Conservation (phyloP, 2,113 vertebrate species). For the Chloropsis cyanopogon region DNA sequence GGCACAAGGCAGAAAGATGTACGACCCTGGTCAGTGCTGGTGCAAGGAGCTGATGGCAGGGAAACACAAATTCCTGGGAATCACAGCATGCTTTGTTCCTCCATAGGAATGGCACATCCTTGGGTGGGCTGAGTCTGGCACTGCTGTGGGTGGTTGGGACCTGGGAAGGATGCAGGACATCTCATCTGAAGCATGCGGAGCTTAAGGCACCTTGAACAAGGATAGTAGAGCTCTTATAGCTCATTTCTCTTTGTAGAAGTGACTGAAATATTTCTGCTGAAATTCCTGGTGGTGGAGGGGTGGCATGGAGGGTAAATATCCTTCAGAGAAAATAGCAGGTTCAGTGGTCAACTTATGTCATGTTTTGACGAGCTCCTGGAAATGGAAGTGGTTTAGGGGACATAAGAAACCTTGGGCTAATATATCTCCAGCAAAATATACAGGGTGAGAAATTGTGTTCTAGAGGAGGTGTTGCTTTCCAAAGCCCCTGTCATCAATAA, state of each 20-base stretch:
- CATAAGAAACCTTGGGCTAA: background rate
- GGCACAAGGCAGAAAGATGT: background rate
- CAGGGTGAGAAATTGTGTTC: background rate
- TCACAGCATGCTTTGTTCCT: background rate
- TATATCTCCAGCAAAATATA: background rate
- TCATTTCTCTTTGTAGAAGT: background rate
- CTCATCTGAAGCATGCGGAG: background rate
- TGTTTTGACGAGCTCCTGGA: background rate
- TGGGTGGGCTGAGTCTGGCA: background rate
- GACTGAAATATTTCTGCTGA: background rate
- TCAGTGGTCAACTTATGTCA: background rate
- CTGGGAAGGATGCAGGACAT: background rate
- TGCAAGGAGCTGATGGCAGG: background rate
- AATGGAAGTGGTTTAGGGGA: background rate
- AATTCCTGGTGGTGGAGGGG: background rate
- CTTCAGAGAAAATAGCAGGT: background rate
- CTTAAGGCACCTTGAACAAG: background rate
- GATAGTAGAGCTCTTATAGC: no score
- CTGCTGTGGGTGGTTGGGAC: background rate
- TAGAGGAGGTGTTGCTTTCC: background rate
- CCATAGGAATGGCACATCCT: background rate
- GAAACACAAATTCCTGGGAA: accelerated
- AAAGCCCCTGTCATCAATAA: background rate
- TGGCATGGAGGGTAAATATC: background rate
- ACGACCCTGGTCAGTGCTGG: background rate